A percentile compares a stretch with the other conserved stretches of the same genome.
phyloP scores from a whole-genome alignment of 2,888 invertebrate genomes.

The Drepana falcataria region DNA sequence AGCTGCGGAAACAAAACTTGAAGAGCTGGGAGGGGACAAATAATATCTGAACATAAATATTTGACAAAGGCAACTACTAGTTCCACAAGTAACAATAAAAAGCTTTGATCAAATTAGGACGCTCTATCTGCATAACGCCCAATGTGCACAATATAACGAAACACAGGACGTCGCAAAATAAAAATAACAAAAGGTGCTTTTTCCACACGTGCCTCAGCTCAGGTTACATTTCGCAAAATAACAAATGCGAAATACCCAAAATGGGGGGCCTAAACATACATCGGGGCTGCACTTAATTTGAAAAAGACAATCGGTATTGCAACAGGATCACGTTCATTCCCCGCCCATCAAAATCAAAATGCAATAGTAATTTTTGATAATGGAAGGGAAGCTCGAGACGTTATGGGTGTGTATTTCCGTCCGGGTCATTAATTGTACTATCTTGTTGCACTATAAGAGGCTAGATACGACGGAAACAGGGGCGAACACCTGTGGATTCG shows the following conservation, averaged over 20 bases:
- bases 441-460: constrained; percentile 42
- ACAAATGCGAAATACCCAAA: constrained; percentile 43
- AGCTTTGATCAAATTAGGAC: constrained; percentile 6
- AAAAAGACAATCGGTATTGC: constrained; percentile 62
- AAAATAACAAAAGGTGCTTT: constrained; percentile 53
- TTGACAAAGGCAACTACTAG: too few species aligned
- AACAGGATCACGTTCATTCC: constrained; percentile 52
- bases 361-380: constrained; percentile 73
- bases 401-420: constrained; percentile 72
- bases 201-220: constrained; percentile 66
- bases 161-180: constrained; percentile 44
- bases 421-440: constrained; percentile 53
- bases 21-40: too few species aligned
- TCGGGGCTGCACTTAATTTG: constrained; percentile 59
- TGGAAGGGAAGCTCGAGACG: constrained; percentile 55
- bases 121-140: constrained; percentile 7
- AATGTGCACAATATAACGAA: constrained; percentile 13
- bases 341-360: constrained; percentile 62
- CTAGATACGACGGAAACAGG: constrained; percentile 46
- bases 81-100: background rate
- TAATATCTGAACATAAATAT: too few species aligned
- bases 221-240: constrained; percentile 61
- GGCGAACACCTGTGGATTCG: constrained; percentile 57
- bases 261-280: constrained; percentile 48
- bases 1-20: too few species aligned